Conservation (phyloP, 2,888 invertebrate genomes). For the Apotomis capreana region DNA sequence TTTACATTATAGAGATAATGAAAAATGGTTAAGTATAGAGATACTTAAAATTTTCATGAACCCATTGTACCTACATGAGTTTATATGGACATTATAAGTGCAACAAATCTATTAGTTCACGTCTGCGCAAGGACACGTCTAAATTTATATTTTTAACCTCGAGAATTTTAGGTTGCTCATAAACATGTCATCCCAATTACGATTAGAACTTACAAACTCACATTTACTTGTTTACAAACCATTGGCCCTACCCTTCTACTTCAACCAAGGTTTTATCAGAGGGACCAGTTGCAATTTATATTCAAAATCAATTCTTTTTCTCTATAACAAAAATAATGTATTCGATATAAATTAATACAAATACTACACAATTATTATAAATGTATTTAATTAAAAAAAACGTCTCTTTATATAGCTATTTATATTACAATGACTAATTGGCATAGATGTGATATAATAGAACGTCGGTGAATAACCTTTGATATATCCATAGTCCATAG, state of each 20-base stretch:
- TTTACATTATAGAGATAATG: too few relatives aligned
- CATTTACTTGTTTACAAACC: background rate
- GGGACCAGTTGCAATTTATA: background rate
- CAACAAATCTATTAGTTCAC: background rate
- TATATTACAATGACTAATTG: too few relatives aligned
- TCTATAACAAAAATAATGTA: too few relatives aligned
- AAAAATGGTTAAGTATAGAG: too few relatives aligned
- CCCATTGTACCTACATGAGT: background rate
- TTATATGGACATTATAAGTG: background rate
- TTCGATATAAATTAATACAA: too few relatives aligned
- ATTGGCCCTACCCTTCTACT: constrained; percentile 5
- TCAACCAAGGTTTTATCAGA: background rate
- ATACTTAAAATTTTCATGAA: too few relatives aligned
- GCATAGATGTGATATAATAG: too few relatives aligned
- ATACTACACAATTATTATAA: too few relatives aligned
- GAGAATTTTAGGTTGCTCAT: background rate
- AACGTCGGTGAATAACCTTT: too few relatives aligned
- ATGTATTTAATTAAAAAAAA: too few relatives aligned
- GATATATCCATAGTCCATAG: too few relatives aligned
- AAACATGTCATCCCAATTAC: background rate
- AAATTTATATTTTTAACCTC: constrained; percentile 8
- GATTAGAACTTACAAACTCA: background rate
- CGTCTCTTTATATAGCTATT: too few relatives aligned
- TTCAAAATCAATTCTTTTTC: background rate
- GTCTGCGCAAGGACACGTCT: background rate